Conservation (phyloP, 2,113 vertebrate genomes). For the Strigops habroptila region DNA sequence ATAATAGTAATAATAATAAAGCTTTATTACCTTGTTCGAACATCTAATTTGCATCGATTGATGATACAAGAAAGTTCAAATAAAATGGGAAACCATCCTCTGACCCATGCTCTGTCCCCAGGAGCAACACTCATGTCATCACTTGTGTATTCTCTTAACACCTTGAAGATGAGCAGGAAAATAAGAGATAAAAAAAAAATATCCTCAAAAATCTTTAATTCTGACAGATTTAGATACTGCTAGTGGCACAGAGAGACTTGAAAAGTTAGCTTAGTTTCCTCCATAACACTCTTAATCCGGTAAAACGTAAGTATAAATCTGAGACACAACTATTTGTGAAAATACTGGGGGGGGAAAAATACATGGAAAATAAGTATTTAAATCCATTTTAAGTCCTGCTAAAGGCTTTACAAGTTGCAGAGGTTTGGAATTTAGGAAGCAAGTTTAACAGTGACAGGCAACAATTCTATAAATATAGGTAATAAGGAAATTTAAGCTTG, state of each 20-base stretch:
- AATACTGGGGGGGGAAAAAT: not conserved
- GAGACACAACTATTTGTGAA: not conserved
- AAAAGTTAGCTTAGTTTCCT: not conserved
- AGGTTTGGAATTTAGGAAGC: not conserved
- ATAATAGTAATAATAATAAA: not conserved
- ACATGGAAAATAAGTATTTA: not conserved
- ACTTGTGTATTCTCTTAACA: slow-evolving; percentile 94
- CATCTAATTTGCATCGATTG: slow-evolving; percentile 95
- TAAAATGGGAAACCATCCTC: slow-evolving; percentile 97
- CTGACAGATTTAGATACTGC: not conserved
- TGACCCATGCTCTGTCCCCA: slow-evolving; percentile 94
- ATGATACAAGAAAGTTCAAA: slow-evolving; percentile 98
- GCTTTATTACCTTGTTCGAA: slow-evolving; percentile 85
- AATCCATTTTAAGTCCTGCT: not conserved
- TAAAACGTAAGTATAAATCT: not conserved
- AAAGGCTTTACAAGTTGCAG: not conserved
- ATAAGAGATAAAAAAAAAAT: not conserved
- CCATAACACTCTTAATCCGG: not conserved
- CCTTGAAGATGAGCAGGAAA: slow-evolving; percentile 65
- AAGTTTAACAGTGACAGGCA: not conserved
- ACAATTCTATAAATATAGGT: not conserved
- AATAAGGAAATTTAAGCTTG: not conserved
- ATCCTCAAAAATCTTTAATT: not conserved
- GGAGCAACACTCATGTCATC: slow-evolving; percentile 98
- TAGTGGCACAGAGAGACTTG: not conserved